These are phyloP conservation scores for Steromphala cineraria DNA, from an alignment of 2,888 invertebrate species.

Conservation along the genomic window DNA sequence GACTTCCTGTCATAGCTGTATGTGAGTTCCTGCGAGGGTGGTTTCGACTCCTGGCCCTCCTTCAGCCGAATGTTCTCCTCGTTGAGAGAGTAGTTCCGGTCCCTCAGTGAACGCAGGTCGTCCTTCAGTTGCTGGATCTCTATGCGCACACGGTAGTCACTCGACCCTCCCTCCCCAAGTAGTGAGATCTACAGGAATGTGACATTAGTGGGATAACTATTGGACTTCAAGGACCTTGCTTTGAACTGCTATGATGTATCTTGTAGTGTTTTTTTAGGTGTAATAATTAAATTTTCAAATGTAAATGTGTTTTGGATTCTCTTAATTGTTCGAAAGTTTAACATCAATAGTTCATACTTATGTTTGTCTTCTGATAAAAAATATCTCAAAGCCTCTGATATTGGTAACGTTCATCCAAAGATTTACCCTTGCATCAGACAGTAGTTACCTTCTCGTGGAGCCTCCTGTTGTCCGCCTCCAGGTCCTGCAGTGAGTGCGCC, in stretches of 20 bases:
- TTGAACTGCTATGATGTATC: no score
- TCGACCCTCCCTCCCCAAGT: conserved; percentile 39
- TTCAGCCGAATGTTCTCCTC: conserved; percentile 68
- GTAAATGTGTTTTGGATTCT: no score
- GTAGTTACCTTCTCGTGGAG: conserved; percentile 57
- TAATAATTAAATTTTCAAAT: no score
- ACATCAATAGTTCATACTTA: not conserved
- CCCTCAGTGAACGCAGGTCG: conserved; percentile 64
- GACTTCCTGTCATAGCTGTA: not conserved
- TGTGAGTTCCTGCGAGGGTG: not conserved
- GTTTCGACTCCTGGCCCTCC: conserved; percentile 47
- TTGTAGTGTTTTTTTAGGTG: no score
- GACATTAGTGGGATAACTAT: no score
- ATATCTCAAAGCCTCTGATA: no score
- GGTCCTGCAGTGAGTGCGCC: conserved; percentile 32
- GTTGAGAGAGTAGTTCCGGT: conserved; percentile 68
- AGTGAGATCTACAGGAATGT: conserved; percentile 37
- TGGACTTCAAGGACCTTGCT: no score
- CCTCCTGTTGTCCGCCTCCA: conserved; percentile 56
- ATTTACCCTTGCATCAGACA: no score
- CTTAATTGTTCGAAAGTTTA: no score
- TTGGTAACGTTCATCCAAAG: no score
- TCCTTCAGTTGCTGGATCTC: conserved; percentile 66
- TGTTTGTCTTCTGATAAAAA: no score
- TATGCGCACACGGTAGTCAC: conserved; percentile 48